Conservation (phyloP, 2,797 vertebrate species). For the Hyperoplus immaculatus region DNA sequence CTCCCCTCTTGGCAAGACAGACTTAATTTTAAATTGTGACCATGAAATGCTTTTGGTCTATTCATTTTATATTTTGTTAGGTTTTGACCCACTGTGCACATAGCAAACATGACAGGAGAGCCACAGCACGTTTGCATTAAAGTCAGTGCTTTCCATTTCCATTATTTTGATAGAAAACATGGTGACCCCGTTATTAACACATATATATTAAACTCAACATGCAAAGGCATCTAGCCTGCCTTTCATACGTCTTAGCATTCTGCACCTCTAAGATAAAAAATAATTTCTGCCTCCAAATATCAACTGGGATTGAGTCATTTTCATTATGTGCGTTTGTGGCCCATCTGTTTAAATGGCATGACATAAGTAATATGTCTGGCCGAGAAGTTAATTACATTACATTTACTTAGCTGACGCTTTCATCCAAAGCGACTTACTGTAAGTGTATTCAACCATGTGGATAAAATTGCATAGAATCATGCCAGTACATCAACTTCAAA, state of each 20-base stretch:
- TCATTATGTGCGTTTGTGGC: neutral
- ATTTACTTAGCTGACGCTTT: no score
- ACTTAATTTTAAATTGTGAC: conserved; percentile 1
- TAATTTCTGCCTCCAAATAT: neutral
- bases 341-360: neutral
- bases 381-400: neutral
- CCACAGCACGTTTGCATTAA: neutral
- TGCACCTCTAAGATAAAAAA: neutral
- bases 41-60: neutral
- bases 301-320: neutral
- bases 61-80: neutral
- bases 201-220: neutral
- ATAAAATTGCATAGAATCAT: no score
- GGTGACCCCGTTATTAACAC: neutral
- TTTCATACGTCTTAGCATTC: neutral
- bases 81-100: neutral
- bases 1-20: neutral
- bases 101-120: neutral
- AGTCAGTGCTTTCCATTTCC: neutral
- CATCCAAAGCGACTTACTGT: no score
- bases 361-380: neutral
- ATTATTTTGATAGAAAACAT: neutral
- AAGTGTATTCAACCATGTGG: no score
- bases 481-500: no score
- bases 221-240: neutral